phyloP scores from a whole-genome alignment of 1,140 invertebrate genomes.

The Dreissena rostriformis region DNA sequence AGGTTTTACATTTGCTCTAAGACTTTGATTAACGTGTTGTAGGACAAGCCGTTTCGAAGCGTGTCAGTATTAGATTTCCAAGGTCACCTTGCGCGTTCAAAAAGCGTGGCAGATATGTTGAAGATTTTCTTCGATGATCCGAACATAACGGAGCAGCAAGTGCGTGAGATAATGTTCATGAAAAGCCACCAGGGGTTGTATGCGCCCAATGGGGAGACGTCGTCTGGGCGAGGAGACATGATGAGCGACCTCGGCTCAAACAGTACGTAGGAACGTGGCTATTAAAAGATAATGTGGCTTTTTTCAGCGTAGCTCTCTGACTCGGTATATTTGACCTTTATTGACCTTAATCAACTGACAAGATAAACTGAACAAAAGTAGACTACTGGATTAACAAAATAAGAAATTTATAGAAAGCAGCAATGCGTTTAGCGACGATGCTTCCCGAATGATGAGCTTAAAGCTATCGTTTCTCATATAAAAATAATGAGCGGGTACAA shows the following conservation, averaged over 20 bases:
- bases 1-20: too few relatives aligned
- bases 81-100: conserved; percentile 21
- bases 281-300: background rate
- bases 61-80: conserved; percentile 23
- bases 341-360: background rate
- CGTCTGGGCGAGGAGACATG: background rate
- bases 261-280: background rate
- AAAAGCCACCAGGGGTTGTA: background rate
- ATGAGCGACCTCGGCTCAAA: background rate
- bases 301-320: background rate
- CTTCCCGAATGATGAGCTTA: too few relatives aligned
- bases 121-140: conserved; percentile 38
- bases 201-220: conserved; percentile 1
- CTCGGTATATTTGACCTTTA: background rate
- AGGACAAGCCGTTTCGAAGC: conserved; percentile 21
- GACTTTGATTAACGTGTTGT: background rate
- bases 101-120: conserved; percentile 27
- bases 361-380: background rate
- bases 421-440: too few relatives aligned
- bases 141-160: conserved; percentile 27
- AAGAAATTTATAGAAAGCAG: too few relatives aligned
- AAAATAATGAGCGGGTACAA: too few relatives aligned
- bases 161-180: conserved; percentile 28
- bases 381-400: background rate
- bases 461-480: too few relatives aligned